phyloP scores from a whole-genome alignment of 2,797 vertebrate species.

The Falco rusticolus region DNA sequence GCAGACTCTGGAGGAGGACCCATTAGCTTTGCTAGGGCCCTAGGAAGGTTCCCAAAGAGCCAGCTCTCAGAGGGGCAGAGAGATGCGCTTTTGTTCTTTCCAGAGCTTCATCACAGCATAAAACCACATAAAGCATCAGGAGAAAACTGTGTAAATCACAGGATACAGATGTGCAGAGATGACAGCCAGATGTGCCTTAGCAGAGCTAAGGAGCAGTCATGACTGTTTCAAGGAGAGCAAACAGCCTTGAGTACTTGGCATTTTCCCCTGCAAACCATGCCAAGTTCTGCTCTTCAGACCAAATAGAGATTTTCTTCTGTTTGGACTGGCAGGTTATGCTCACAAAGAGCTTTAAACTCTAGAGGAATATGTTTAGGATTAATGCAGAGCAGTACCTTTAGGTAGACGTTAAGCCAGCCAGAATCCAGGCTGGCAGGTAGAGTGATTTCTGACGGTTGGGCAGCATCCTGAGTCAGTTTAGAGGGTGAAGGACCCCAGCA shows the following conservation, averaged over 20 bases:
- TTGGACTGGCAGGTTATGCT: not conserved
- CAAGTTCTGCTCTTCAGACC: constrained; percentile 29
- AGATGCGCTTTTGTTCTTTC: not conserved
- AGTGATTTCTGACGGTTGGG: rapidly evolving
- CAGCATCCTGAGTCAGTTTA: not conserved
- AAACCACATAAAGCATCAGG: not conserved
- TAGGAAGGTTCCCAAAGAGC: not conserved
- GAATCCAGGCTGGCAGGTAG: not conserved
- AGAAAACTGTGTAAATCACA: not conserved
- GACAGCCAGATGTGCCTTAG: constrained; percentile 32
- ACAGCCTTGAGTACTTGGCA: not conserved
- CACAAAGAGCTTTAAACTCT: constrained; percentile 1
- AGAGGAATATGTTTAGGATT: not conserved
- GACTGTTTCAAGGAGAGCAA: constrained; percentile 5
- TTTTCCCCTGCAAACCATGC: not conserved
- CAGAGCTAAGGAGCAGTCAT: not conserved
- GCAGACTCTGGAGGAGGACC: not conserved
- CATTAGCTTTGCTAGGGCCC: not conserved
- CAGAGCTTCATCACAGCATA: not conserved
- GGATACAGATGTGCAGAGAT: constrained; percentile 35
- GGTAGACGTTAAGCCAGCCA: not conserved
- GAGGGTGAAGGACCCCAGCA: not conserved
- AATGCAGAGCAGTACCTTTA: not conserved
- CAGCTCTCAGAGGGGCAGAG: not conserved
- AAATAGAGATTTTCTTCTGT: constrained; percentile 36